phyloP scores from a whole-genome alignment of 2,113 vertebrate genomes.

The Heterotis niloticus region DNA sequence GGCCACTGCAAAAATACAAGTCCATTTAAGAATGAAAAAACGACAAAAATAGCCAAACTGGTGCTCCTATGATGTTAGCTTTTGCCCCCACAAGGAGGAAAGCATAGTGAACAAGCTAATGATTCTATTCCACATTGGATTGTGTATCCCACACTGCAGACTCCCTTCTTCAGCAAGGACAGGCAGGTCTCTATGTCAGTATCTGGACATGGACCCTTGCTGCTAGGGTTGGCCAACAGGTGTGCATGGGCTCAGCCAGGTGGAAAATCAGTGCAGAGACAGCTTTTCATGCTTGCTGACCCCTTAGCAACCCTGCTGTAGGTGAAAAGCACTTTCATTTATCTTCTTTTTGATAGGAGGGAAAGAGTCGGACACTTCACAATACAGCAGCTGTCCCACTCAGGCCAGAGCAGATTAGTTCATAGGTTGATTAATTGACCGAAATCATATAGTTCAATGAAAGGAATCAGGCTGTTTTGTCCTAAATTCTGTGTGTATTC shows the following conservation, averaged over 20 bases:
- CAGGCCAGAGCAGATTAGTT: constrained; percentile 38
- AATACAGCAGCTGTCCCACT: not conserved
- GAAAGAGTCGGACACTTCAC: not conserved
- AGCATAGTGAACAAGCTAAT: too few relatives aligned
- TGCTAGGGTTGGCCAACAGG: not conserved
- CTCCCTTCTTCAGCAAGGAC: not conserved
- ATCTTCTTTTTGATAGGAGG: constrained; percentile 13
- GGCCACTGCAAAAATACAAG: too few relatives aligned
- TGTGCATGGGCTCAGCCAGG: constrained; percentile 10
- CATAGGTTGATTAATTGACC: constrained; percentile 10
- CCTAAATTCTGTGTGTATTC: constrained; percentile 43
- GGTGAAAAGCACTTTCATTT: constrained; percentile 8
- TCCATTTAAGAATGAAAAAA: too few relatives aligned
- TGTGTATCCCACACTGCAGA: not conserved
- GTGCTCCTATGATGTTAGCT: too few relatives aligned
- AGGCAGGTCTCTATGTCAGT: not conserved
- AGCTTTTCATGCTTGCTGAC: constrained; percentile 20
- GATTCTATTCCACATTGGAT: too few relatives aligned
- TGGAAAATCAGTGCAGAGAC: constrained; percentile 18
- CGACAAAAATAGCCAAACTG: too few relatives aligned
- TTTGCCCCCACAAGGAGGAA: too few relatives aligned
- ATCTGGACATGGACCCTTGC: not conserved
- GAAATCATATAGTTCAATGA: not conserved
- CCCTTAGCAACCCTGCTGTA: constrained; percentile 1
- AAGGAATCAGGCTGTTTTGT: constrained; percentile 29